Percentiles rank a stretch among this genome's conserved stretches.
phyloP scores from a whole-genome alignment of 2,888 invertebrate species.

The Mesoligia furuncula region DNA sequence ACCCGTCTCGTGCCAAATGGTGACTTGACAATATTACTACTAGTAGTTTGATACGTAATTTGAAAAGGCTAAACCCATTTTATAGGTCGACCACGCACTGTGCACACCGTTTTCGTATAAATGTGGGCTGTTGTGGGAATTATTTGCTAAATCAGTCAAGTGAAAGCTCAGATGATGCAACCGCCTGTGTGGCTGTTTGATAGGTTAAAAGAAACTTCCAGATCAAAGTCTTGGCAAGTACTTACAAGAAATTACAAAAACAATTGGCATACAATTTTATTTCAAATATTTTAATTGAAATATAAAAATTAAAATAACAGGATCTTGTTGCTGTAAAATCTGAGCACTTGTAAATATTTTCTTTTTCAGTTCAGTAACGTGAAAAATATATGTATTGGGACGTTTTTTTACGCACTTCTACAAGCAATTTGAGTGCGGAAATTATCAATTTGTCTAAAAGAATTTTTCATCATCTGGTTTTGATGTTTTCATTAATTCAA shows the following conservation, averaged over 20 bases:
- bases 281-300: conserved; percentile 22
- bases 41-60: conserved; percentile 69
- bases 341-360: background rate
- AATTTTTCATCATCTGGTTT: conserved; percentile 6
- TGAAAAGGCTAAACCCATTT: conserved; percentile 62
- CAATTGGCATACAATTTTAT: conserved; percentile 19
- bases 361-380: conserved; percentile 7
- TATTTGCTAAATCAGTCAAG: conserved; percentile 50
- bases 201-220: conserved; percentile 45
- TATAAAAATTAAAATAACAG: background rate
- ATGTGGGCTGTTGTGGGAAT: conserved; percentile 50
- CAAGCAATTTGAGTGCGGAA: conserved; percentile 33
- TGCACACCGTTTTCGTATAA: conserved; percentile 46
- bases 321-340: conserved; percentile 12
- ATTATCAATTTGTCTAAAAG: conserved; percentile 23
- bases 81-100: conserved; percentile 47
- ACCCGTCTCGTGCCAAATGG: conserved; percentile 74
- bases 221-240: conserved; percentile 30
- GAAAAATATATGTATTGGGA: conserved; percentile 12
- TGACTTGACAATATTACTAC: conserved; percentile 76
- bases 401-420: conserved; percentile 19
- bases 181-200: conserved; percentile 13
- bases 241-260: conserved; percentile 26
- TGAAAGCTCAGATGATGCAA: conserved; percentile 58
- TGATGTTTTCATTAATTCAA: conserved; percentile 16